Percentiles rank a stretch among this genome's conserved stretches.
phyloP scores from a whole-genome alignment of 2,888 invertebrate genomes.

The Trachelus iudaicus region DNA sequence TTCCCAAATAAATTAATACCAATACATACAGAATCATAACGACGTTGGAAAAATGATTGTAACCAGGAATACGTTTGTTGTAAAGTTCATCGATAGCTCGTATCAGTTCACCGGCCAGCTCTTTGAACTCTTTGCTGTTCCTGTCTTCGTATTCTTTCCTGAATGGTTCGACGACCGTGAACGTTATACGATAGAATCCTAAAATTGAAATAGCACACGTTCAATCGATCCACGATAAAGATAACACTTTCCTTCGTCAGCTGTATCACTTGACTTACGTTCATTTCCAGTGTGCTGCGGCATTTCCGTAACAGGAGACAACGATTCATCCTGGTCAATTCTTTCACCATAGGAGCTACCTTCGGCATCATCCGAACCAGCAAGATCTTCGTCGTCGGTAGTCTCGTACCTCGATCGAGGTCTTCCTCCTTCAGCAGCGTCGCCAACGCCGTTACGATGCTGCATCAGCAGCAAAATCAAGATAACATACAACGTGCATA shows the following conservation, averaged over 20 bases:
- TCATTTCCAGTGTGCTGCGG: background rate
- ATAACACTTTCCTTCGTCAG: background rate
- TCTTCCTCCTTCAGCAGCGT: constrained; percentile 31
- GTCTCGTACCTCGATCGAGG: constrained; percentile 25
- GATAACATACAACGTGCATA: background rate
- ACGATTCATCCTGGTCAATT: background rate
- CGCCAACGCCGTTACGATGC: constrained; percentile 32
- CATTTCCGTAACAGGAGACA: background rate
- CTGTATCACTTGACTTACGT: background rate
- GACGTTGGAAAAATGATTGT: constrained; percentile 68
- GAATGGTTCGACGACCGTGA: constrained; percentile 75
- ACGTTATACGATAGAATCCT: constrained; percentile 69
- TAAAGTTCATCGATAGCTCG: constrained; percentile 72
- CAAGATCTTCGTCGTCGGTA: constrained; percentile 52
- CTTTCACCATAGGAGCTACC: constrained; percentile 42
- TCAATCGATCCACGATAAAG: background rate
- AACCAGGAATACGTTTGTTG: constrained; percentile 46
- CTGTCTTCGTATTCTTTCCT: constrained; percentile 70
- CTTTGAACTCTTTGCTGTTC: constrained; percentile 71
- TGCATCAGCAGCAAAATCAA: background rate
- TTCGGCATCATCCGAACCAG: constrained; percentile 57
- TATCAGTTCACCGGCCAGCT: constrained; percentile 71
- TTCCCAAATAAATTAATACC: background rate
- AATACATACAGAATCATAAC: constrained; percentile 78
- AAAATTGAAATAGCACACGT: background rate